Base-by-base conservation (phyloP, 2,113 vertebrate genomes). In the Danionella cerebrum region DNA sequence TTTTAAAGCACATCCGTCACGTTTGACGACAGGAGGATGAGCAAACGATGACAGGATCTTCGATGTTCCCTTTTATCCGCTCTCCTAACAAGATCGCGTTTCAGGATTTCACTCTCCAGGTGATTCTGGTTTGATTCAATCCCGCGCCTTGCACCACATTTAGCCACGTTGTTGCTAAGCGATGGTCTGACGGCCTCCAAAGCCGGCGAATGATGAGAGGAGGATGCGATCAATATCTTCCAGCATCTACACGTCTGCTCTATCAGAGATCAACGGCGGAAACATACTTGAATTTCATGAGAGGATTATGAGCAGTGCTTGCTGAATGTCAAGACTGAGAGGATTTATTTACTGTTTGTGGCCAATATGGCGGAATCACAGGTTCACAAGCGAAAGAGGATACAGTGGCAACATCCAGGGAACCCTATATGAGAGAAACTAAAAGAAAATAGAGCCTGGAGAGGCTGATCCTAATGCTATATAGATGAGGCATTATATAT, bases 221-320 rank as follows among this genome's bases (percentile, higher is more conserved):
- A 60, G 44, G 42, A 71, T 64, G 22, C 31, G 18, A 57, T 71
- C 51, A 16, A 71, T 71, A 55, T 47, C 39, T 36, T 44, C 12
- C 50, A 47, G 19, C 29, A 55, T 64, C 29, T 29, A 36, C 41
- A 55, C 44, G 41, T 33, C 21, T 44, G 24, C 19, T 18, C 35
- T 36, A 70, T 44, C 54, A 48, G 38, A 59, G 33, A 69, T 42
- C 65, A 70, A 72, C 57, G 59, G 52, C 62, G 41, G 25, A 16
- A 14, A 53, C 48, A 62, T 44, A 59, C 74, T 59, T 36, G 48
- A 54, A 67, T 76, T 70, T 84, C 64, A 72, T 53, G 51, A 71
- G 70, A 24, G 59, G 25, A 48, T 38, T 36, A 54, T 55, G 16
- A 39, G 16, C 1, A 44, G 58, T 45, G 57, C 31, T 24, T 27